phyloP scores from a whole-genome alignment of 2,113 vertebrate species.

The Nicator chloris region DNA sequence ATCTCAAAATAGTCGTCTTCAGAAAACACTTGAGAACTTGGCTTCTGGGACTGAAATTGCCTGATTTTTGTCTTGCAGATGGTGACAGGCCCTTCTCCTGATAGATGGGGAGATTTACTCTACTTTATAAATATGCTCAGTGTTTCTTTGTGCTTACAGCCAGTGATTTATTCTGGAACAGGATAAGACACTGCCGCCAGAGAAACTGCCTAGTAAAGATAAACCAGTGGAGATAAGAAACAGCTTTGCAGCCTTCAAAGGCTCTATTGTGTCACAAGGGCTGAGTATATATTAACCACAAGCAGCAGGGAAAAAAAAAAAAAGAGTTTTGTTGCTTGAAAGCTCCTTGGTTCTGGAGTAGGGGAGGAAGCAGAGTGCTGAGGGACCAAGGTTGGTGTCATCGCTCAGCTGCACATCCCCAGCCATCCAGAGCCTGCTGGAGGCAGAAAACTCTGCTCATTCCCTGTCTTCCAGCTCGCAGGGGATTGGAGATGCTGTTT shows the following conservation, averaged over 20 bases:
- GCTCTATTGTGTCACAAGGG: rapidly evolving
- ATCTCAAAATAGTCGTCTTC: neutral
- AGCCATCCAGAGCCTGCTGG: neutral
- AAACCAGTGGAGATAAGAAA: neutral
- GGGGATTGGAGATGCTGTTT: rapidly evolving
- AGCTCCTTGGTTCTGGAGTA: neutral
- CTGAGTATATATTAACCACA: neutral
- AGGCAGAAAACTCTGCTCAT: neutral
- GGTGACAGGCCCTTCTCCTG: neutral
- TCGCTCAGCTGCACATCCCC: neutral
- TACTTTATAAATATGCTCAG: neutral
- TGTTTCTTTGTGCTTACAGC: neutral
- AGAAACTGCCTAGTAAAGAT: neutral
- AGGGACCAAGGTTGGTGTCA: neutral
- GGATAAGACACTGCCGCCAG: neutral
- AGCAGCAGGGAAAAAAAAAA: rapidly evolving
- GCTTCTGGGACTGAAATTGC: neutral
- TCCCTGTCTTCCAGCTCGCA: neutral
- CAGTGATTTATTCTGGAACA: neutral
- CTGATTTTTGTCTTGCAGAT: neutral
- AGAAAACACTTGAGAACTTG: neutral
- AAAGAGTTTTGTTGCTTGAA: neutral
- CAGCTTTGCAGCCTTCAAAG: neutral
- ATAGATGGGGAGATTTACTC: neutral
- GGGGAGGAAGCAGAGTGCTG: neutral